A percentile compares a stretch with the other conserved stretches of the same genome.
These are phyloP conservation scores for Dendrocopos noguchii DNA, from an alignment of 2,113 vertebrate species.

Conservation along the genomic window DNA sequence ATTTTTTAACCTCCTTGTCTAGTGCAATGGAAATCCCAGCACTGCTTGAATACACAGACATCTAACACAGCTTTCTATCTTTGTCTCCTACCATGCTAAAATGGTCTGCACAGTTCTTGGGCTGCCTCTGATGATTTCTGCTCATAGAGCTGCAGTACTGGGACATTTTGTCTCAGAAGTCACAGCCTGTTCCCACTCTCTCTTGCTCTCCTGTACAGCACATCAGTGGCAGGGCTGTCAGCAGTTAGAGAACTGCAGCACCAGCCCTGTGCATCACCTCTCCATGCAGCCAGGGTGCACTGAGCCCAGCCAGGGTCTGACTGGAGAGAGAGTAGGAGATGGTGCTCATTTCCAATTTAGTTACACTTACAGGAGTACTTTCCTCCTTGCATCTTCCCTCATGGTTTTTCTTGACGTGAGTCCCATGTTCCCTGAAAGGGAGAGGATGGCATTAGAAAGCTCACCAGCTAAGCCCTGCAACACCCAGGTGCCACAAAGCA, in stretches of 20 bases:
- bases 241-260: background rate
- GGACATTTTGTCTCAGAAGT: background rate
- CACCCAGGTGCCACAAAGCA: background rate
- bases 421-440: background rate
- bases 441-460: background rate
- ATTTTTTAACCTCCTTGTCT: slow-evolving; percentile 32
- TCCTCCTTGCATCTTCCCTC: slow-evolving; percentile 49
- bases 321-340: background rate
- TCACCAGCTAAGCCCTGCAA: background rate
- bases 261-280: fast-evolving
- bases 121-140: background rate
- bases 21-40: slow-evolving; percentile 7
- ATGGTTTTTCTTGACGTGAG: background rate
- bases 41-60: background rate
- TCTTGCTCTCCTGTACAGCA: background rate
- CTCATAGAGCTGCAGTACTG: background rate
- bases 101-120: background rate
- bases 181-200: fast-evolving
- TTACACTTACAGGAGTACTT: slow-evolving; percentile 9
- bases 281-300: fast-evolving
- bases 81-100: background rate
- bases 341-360: background rate
- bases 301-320: background rate
- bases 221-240: background rate
- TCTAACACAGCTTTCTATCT: background rate